These are phyloP conservation scores for Drosophila pallidifrons DNA, from an alignment of 1,140 invertebrate species.

Conservation along the genomic window DNA sequence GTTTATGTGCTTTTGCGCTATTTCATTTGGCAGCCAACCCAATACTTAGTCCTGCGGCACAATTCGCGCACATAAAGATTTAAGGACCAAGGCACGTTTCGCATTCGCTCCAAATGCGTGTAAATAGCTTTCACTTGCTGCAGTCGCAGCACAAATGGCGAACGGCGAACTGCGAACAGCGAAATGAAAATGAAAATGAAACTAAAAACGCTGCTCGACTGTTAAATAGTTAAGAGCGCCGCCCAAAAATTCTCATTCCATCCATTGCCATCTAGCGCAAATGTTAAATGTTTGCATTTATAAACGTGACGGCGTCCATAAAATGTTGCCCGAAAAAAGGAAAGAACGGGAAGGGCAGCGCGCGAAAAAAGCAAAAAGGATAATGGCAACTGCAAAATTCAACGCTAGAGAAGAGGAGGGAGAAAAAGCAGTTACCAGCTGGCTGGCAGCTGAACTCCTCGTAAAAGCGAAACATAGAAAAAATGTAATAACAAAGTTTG, in stretches of 20 bases:
- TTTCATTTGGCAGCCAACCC: constrained; percentile 15
- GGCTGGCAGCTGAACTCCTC: constrained; percentile 5
- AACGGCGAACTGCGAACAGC: constrained; percentile 1
- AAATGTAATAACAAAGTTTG: constrained; percentile 54
- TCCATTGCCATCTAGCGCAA: not conserved
- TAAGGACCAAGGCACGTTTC: constrained; percentile 70
- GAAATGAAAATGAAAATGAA: constrained; percentile 74
- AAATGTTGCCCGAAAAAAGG: constrained; percentile 21
- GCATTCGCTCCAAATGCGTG: constrained; percentile 64
- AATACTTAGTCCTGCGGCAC: constrained; percentile 20
- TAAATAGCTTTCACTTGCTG: constrained; percentile 78
- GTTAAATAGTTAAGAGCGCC: constrained; percentile 61
- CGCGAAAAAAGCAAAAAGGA: constrained; percentile 44
- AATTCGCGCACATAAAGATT: constrained; percentile 65
- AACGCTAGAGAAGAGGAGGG: not conserved
- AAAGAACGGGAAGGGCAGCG: not conserved
- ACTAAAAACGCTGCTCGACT: constrained; percentile 73
- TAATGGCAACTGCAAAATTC: constrained; percentile 37
- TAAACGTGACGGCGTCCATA: constrained; percentile 57
- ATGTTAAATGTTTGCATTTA: constrained; percentile 58
- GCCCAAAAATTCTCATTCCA: not conserved
- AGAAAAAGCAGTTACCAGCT: constrained; percentile 8
- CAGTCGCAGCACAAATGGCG: constrained; percentile 20
- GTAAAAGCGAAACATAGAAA: constrained; percentile 29
- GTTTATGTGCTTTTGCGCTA: constrained; percentile 37